Evolutionary conservation across 2,888 invertebrate species (phyloP).

Genomic region (Drosophila melanosoma): DNA sequence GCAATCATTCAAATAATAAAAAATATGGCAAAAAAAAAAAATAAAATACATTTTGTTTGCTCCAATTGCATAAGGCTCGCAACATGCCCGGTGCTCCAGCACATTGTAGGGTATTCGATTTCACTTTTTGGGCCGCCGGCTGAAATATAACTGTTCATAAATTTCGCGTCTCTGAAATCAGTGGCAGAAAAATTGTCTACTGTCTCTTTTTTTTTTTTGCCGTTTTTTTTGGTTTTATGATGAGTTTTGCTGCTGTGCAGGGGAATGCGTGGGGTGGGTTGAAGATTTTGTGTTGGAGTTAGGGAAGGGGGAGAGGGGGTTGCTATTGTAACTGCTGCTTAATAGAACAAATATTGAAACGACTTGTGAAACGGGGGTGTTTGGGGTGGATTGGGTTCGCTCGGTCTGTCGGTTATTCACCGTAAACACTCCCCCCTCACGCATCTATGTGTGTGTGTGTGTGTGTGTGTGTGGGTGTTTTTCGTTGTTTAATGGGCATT

Average conservation of each 20-base stretch:
- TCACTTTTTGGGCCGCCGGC: constrained; percentile 52
- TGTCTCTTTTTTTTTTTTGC: constrained; percentile 21
- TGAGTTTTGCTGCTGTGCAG: constrained; percentile 14
- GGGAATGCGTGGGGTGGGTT: background rate
- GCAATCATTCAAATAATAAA: background rate
- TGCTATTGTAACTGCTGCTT: constrained; percentile 45
- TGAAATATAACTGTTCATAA: constrained; percentile 73
- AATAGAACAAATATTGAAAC: constrained; percentile 78
- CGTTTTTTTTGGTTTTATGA: constrained; percentile 42
- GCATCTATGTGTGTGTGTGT: constrained; percentile 4
- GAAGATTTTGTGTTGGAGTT: background rate
- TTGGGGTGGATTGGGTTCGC: constrained; percentile 11
- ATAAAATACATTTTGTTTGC: background rate
- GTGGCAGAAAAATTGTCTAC: constrained; percentile 68
- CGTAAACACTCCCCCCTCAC: constrained; percentile 4
- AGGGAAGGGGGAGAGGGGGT: background rate
- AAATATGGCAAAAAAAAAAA: background rate
- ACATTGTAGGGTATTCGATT: constrained; percentile 41
- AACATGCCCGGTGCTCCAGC: constrained; percentile 6
- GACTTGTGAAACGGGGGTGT: constrained; percentile 42
- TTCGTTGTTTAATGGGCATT: constrained; percentile 71
- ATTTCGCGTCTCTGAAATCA: constrained; percentile 66
- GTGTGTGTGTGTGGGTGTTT: constrained; percentile 1
- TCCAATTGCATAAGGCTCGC: background rate
- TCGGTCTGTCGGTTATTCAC: background rate